Evolutionary conservation across 1,140 invertebrate genomes (phyloP), one percentile per base, ranked within the genome.

Genomic region (Drosophila dunni): DNA sequence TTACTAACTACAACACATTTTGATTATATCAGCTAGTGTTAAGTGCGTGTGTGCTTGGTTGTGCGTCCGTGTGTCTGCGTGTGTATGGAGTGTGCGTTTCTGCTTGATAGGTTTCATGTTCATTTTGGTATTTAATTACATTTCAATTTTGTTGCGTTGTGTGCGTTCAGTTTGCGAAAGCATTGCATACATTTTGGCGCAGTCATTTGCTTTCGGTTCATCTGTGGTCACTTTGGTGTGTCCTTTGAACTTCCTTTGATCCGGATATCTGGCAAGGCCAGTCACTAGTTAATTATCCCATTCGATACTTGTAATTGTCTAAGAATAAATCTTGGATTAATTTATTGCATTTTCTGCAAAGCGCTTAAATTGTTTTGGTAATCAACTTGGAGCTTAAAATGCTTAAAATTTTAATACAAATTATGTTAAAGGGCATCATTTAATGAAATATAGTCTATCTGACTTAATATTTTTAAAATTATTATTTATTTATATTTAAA

Each of bases 101-200:
- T 78, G 67, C 62, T 69, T 79, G 72, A 54, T 62, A 40, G 70
- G 75, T 61, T 64, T 70, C 66, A 71, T 88, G 79, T 79, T 79
- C 72, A 83, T 79, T 85, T 86, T 57, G 62, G 83, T 78, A 89
- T 88, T 88, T 88, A 88, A 88, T 88, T 88, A 84, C 80, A 88
- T 88, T 89, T 88, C 84, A 88, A 88, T 88, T 81, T 84, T 84
- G 84, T 81, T 73, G 62, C 70, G 69, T 70, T 78, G 77, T 75
- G 46, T 63, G 50, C 40, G 61, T 50, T 72, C 61, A 33, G 71
- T 70, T 57, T 81, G 76, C 60, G 62, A 51, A 40, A 56, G 24
- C 44, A 9, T 65, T 57, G 45, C 56, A 65, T 64, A 75, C 46
- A 75, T 67, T 76, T 67, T 36, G 62, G 61, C 36, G 62, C 36